Conservation (phyloP, 2,888 invertebrate species). For the Nemotelus nigrinus region DNA sequence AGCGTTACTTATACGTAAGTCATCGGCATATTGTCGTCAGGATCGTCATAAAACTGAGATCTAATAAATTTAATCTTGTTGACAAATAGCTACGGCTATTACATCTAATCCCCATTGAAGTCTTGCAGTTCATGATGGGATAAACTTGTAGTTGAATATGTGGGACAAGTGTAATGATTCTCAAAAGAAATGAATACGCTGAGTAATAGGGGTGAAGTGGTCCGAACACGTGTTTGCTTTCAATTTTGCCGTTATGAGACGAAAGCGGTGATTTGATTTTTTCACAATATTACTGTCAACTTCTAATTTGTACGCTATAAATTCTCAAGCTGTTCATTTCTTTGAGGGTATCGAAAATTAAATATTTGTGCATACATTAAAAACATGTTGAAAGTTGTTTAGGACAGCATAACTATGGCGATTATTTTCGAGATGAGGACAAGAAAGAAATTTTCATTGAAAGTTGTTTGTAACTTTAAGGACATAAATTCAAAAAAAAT, state of each 20-base stretch:
- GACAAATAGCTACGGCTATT: slow-evolving; percentile 41
- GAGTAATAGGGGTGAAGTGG: slow-evolving; percentile 16
- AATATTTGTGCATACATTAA: background rate
- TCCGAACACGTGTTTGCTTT: slow-evolving; percentile 32
- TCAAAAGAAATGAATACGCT: background rate
- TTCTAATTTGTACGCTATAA: background rate
- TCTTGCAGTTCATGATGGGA: background rate
- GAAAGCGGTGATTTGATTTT: background rate
- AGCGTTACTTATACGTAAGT: slow-evolving; percentile 21
- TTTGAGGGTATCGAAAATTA: background rate
- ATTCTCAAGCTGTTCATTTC: slow-evolving; percentile 25
- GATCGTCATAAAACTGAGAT: slow-evolving; percentile 22
- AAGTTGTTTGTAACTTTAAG: no score
- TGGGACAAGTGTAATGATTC: slow-evolving; percentile 23
- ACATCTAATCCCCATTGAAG: slow-evolving; percentile 10
- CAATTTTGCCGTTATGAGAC: slow-evolving; percentile 18
- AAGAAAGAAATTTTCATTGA: no score
- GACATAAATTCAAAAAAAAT: no score
- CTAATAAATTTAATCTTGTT: slow-evolving; percentile 38
- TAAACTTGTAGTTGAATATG: background rate
- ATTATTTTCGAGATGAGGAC: no score
- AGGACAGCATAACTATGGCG: no score
- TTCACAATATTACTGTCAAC: background rate
- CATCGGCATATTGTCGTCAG: slow-evolving; percentile 25
- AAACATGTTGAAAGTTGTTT: no score